Evolutionary conservation across 2,113 vertebrate genomes (phyloP), one percentile per base, ranked within the genome.

Genomic region (Lepisosteus osseus): DNA sequence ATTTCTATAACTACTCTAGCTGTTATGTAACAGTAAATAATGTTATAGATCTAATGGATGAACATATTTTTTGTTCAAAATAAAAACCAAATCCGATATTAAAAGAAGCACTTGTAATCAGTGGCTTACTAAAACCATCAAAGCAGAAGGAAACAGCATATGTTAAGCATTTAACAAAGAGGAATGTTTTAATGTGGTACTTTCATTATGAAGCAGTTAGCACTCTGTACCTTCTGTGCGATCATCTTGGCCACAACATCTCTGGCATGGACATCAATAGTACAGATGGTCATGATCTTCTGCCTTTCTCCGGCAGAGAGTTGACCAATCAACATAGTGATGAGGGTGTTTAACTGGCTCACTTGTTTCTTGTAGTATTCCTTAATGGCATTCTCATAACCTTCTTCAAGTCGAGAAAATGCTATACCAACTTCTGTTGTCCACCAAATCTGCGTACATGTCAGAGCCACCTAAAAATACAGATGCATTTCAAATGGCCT

Each of bases 241-340:
- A 96, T 90, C 89, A 99, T 93, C 85, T 95, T 99, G 6, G 95
- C 92, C 66, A 99, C 96, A 78, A 98, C 95, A 0, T 99, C 97
- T 69, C 97, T 92, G 41, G 96, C 96, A 0, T 99, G 97, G 51
- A 99, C 97, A 0, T 99, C 96, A 0, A 97, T 97, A 73, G 97
- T 99, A 76, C 97, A 99, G 79, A 99, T 89, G 81, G 97, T 98
- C 97, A 97, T 99, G 81, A 98, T 88, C 74, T 99, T 99, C 89
- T 98, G 97, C 44, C 96, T 86, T 79, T 98, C 93, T 0, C 95
- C 96, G 2, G 87, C 86, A 4, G 95, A 95, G 29, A 99, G 96
- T 75, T 93, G 91, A 2, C 97, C 96, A 2, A 95, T 81, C 73
- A 99, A 90, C 95, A 98, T 89, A 13, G 89, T 93, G 81, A 99